A percentile compares a stretch with the other conserved stretches of the same genome.
phyloP scores from a whole-genome alignment of 2,113 vertebrate genomes.

The Eurystomus gularis region DNA sequence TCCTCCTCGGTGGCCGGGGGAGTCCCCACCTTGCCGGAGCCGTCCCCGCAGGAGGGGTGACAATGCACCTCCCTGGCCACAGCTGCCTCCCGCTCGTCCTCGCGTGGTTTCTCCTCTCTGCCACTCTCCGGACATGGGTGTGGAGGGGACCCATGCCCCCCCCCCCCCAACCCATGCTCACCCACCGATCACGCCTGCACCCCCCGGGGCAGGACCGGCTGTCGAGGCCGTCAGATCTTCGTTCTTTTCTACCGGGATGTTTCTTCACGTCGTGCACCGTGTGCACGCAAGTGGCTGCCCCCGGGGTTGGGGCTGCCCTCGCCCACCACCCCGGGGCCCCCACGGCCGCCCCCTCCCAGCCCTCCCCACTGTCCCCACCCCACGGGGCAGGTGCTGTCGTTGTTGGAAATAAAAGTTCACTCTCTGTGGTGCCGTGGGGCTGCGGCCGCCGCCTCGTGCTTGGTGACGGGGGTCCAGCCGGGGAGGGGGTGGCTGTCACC shows the following conservation, averaged over 20 bases:
- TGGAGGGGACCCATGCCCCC: neutral
- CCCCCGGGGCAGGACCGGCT: neutral
- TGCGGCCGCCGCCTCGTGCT: neutral
- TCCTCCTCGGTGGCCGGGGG: neutral
- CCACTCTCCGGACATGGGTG: neutral
- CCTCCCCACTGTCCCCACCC: neutral
- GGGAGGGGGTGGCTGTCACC: neutral
- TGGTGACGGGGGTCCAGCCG: rapidly evolving
- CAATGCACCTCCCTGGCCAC: neutral
- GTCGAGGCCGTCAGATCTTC: neutral
- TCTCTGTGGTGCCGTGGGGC: slow-evolving; percentile 48
- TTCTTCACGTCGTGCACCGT: slow-evolving; percentile 46
- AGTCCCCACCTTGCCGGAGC: neutral
- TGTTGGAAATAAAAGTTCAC: slow-evolving; percentile 72
- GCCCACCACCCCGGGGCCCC: neutral
- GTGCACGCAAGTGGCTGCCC: slow-evolving; percentile 14
- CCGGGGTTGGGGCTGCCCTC: neutral
- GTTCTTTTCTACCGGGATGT: slow-evolving; percentile 52
- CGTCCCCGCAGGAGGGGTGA: neutral
- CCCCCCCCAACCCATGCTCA: neutral
- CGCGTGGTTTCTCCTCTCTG: neutral
- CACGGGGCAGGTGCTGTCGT: slow-evolving; percentile 59
- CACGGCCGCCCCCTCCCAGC: neutral
- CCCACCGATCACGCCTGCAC: neutral
- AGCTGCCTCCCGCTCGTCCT: neutral